phyloP scores from a whole-genome alignment of 2,888 invertebrate species.

The Prosapia bicincta region DNA sequence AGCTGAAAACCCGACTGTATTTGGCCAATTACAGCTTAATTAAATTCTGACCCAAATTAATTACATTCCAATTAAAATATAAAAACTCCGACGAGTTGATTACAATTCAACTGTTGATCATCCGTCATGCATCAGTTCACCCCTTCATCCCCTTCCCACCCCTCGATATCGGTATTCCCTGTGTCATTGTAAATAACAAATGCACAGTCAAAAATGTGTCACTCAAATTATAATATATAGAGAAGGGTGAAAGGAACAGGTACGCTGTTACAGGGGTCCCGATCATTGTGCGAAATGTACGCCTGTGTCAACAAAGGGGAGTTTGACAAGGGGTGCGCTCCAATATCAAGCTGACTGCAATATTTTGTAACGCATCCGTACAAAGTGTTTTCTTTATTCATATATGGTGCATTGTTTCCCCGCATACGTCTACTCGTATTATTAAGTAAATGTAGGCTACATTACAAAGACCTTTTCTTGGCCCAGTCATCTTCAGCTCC shows the following conservation, averaged over 20 bases:
- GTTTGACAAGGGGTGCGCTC: background rate
- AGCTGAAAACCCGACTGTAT: too few relatives aligned
- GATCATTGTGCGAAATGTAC: background rate
- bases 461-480: too few relatives aligned
- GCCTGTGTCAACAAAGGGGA: background rate
- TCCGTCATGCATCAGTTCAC: background rate
- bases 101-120: background rate
- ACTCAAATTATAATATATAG: constrained; percentile 2
- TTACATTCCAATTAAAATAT: background rate
- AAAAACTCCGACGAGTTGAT: background rate
- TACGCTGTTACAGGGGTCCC: background rate
- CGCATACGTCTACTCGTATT: too few relatives aligned
- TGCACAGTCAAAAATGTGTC: background rate
- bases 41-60: too few relatives aligned
- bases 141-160: background rate
- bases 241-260: background rate
- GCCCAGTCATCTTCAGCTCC: too few relatives aligned
- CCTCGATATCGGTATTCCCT: background rate
- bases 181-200: background rate
- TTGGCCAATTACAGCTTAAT: too few relatives aligned
- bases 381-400: too few relatives aligned
- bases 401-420: too few relatives aligned
- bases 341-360: too few relatives aligned
- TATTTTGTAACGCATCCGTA: too few relatives aligned
- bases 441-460: too few relatives aligned